Evolutionary conservation across 2,797 vertebrate species (phyloP).

Genomic region (Lepilemur septentrionalis): DNA sequence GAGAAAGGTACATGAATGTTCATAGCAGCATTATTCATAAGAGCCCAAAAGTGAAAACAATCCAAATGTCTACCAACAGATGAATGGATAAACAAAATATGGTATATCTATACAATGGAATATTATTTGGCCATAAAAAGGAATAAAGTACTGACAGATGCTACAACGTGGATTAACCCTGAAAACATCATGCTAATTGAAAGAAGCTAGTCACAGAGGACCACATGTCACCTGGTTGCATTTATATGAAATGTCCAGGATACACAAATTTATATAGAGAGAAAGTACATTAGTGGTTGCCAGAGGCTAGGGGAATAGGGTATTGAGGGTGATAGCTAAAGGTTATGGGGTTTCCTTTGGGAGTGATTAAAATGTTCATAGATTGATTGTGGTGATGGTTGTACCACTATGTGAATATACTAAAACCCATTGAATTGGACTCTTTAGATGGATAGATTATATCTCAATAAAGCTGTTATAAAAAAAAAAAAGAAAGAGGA

Average conservation of each 20-base stretch:
- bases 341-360: background rate
- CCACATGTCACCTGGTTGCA: background rate
- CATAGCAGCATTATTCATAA: background rate
- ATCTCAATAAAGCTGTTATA: background rate
- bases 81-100: background rate
- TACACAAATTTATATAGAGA: background rate
- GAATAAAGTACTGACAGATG: background rate
- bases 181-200: background rate
- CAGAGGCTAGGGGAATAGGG: too few relatives aligned
- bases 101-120: background rate
- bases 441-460: background rate
- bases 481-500: background rate
- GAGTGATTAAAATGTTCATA: background rate
- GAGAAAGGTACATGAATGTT: background rate
- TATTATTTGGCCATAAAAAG: background rate
- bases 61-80: background rate
- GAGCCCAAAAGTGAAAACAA: background rate
- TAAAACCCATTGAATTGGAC: background rate
- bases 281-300: background rate
- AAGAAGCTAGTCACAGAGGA: background rate
- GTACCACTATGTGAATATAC: background rate
- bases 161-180: background rate
- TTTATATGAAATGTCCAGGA: background rate
- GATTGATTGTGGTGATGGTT: background rate
- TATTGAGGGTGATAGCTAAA: background rate